Percentiles rank a stretch among this genome's conserved stretches.
phyloP scores from a whole-genome alignment of 2,888 invertebrate genomes.

The Macrophya alboannulata region DNA sequence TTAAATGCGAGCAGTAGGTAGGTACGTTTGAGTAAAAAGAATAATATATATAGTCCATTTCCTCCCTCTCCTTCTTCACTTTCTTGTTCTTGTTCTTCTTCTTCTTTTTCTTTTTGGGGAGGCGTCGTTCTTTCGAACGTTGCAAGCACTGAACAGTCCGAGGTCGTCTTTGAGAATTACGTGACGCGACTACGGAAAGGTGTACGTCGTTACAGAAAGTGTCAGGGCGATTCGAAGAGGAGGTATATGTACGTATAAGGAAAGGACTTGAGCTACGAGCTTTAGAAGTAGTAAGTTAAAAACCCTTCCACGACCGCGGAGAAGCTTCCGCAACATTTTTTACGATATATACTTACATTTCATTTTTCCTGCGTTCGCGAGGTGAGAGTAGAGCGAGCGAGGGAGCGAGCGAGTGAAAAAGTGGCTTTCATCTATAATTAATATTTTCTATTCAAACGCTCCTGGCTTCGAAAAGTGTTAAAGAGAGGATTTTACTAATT shows the following conservation, averaged over 20 bases:
- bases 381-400: neutral
- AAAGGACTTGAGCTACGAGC: slow-evolving; percentile 48
- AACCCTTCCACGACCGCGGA: slow-evolving; percentile 14
- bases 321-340: slow-evolving; percentile 28
- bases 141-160: slow-evolving; percentile 43
- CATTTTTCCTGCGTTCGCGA: neutral
- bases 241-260: slow-evolving; percentile 20
- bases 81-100: neutral
- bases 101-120: neutral
- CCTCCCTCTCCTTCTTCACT: neutral
- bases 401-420: neutral
- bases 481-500: slow-evolving; percentile 25
- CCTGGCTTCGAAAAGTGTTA: neutral
- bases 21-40: neutral
- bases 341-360: slow-evolving; percentile 23
- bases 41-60: slow-evolving; percentile 17
- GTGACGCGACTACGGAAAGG: slow-evolving; percentile 39
- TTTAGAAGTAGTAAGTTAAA: slow-evolving; percentile 44
- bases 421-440: slow-evolving; percentile 29
- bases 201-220: slow-evolving; percentile 51
- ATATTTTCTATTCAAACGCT: slow-evolving; percentile 15
- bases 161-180: slow-evolving; percentile 47
- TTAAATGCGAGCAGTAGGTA: neutral
- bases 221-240: slow-evolving; percentile 43
- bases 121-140: slow-evolving; percentile 30